Conservation (phyloP, 1,140 invertebrate genomes). For the Magallana ariakensis region DNA sequence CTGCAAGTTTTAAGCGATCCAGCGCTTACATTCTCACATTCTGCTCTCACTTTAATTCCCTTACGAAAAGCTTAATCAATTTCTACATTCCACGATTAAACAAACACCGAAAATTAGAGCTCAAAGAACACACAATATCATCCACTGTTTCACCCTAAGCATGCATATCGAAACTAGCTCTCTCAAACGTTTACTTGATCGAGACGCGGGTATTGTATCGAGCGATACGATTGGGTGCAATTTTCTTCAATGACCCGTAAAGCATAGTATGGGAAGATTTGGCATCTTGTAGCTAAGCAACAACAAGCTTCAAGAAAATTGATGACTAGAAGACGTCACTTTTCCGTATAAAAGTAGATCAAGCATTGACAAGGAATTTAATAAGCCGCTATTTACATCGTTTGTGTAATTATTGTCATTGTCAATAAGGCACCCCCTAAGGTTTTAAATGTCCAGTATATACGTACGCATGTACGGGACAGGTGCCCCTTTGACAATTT, state of each 20-base stretch:
- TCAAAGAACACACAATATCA: neutral
- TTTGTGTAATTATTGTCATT: conserved; percentile 35
- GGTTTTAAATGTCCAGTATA: conserved; percentile 23
- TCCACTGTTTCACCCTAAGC: neutral
- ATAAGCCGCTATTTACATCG: conserved; percentile 24
- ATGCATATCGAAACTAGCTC: conserved; percentile 10
- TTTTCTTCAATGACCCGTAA: conserved; percentile 17
- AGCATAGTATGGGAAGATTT: neutral
- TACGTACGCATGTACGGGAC: neutral
- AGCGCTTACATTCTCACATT: conserved; percentile 10
- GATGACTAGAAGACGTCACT: conserved; percentile 31
- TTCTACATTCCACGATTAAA: neutral
- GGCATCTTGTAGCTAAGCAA: conserved; percentile 25
- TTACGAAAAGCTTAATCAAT: neutral
- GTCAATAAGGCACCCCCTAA: conserved; percentile 24
- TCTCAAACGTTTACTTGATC: conserved; percentile 15
- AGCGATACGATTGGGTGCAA: conserved; percentile 25
- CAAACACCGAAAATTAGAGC: neutral
- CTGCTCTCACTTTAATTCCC: neutral
- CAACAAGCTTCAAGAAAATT: conserved; percentile 15
- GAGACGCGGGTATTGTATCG: conserved; percentile 16
- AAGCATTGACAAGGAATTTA: conserved; percentile 26
- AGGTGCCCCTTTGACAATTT: no score
- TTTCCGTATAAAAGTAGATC: conserved; percentile 28
- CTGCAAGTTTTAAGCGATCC: neutral